Evolutionary conservation across 2,888 invertebrate genomes (phyloP), one percentile per base, ranked within the genome.

Genomic region (Parnassius smintheus): DNA sequence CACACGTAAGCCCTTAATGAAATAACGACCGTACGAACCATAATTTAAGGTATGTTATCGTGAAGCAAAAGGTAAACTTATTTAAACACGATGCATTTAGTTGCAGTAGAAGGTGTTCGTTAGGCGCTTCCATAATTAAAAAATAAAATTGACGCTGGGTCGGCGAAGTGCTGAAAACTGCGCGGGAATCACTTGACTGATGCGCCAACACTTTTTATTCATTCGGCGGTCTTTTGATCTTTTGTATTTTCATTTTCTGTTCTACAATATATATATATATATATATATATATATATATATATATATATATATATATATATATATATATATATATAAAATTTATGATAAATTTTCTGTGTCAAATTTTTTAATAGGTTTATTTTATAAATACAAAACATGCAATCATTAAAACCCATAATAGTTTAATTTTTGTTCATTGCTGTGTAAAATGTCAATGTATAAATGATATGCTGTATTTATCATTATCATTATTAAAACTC

Each of bases 71-170:
- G 2, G 44, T 48, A 11, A 1, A 4, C 35, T 49, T n/a, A 49
- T 52, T 18, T 53, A 13, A n/a, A 49, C 18, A 49, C 49, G 2
- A 12, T 12, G 44, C 35, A n/a, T 48, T 44, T 11, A 35, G 9
- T 9, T 41, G 12, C 44, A 57, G 62, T 66, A 76, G 74, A 76
- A 83, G 81, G 83, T 78, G 79, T 86, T 87, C 82, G 86, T 86
- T 86, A 88, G 84, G 78, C 79, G 81, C 78, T 84, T 83, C 76
- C 81, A 83, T 87, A 86, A 87, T 87, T 88, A 84, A 83, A 83
- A 83, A 84, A 80, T 82, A 78, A 84, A 88, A 85, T 80, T 83
- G 83, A 81, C 82, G 78, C 73, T 68, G 66, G 72, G 72, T 63
- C 70, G 72, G 73, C 73, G 76, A 79, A 75, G 80, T 80, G 84